Evolutionary conservation across 2,797 vertebrate genomes (phyloP), one percentile per base, ranked within the genome.

Genomic region (Pelodytes ibericus): DNA sequence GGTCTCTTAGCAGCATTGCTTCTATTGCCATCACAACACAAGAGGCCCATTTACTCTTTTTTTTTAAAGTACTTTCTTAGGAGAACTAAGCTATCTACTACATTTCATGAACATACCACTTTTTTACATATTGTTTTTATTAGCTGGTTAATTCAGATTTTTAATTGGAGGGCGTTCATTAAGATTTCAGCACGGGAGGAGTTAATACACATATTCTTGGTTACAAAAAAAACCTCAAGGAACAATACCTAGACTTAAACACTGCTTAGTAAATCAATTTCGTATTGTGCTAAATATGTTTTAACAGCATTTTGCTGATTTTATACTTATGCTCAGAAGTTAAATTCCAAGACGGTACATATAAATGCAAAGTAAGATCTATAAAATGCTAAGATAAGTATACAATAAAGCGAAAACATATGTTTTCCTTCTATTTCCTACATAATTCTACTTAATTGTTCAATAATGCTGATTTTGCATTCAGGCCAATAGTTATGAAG

Each of bases 381-480:
- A 53, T 53, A 53, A 22, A 53, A 53, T 53, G 41, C 41, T 13
- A 44, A 44, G 41, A 44, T 53, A 53, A 53, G 51, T 53, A 22
- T 24, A 53, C n/a, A 53, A 20, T 22, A 24, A 53, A 22, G 22
- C 6, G n/a, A 13, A 20, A 53, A 7, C 51, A 53, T 53, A 53
- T 53, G 51, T 53, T 44, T 44, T 44, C 18, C 41, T 44, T 44
- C 41, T 44, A 10, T 16, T 44, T 16, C 11, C 13, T 13, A 16
- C 41, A 44, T 44, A 44, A 44, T 44, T 13, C 13, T 13, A 44
- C 41, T 44, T 44, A 9, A 44, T 1, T 44, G 13, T 3, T 44
- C 41, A 9, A 16, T 44, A 16, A 3, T 44, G 41, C 41, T 44
- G 41, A 44, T 10, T 44, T 44, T 44, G 41, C 1, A 1, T 44